phyloP scores from a whole-genome alignment of 2,797 vertebrate species.

The Gymnopithys bicolor region DNA sequence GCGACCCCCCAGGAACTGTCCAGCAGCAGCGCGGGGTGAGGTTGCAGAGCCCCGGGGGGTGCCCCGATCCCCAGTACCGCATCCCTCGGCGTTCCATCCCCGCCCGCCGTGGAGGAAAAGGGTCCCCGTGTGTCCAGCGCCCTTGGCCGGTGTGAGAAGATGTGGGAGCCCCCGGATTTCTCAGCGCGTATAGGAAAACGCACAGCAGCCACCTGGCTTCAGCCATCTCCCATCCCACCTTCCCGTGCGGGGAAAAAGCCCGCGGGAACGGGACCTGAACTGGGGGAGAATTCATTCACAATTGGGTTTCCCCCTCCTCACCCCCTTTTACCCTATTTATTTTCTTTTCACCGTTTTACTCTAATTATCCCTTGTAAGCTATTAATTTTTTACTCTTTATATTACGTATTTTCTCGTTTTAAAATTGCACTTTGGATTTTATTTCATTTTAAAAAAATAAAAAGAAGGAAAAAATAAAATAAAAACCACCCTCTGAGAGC shows the following conservation, averaged over 20 bases:
- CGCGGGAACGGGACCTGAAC: fast-evolving
- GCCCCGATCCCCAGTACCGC: fast-evolving
- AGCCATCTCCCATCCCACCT: fast-evolving
- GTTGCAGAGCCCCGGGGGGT: neutral
- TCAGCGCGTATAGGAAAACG: fast-evolving
- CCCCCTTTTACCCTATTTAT: neutral
- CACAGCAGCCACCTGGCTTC: neutral
- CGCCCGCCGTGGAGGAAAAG: fast-evolving
- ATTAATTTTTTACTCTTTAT: neutral
- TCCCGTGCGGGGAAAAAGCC: neutral
- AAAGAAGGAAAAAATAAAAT: neutral
- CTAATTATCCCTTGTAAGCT: neutral
- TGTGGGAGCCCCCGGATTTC: neutral
- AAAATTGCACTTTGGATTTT: neutral
- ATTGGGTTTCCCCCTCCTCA: fast-evolving
- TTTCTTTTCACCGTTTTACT: neutral
- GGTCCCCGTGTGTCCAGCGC: fast-evolving
- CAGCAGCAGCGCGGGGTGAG: neutral
- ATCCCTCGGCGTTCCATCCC: neutral
- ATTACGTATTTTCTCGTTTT: neutral
- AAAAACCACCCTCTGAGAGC: neutral
- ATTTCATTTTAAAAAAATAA: neutral
- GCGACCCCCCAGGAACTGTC: neutral
- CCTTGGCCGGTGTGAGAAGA: neutral
- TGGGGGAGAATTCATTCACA: fast-evolving